Conservation (phyloP, 2,888 invertebrate species). For the Cephus nigrinus region DNA sequence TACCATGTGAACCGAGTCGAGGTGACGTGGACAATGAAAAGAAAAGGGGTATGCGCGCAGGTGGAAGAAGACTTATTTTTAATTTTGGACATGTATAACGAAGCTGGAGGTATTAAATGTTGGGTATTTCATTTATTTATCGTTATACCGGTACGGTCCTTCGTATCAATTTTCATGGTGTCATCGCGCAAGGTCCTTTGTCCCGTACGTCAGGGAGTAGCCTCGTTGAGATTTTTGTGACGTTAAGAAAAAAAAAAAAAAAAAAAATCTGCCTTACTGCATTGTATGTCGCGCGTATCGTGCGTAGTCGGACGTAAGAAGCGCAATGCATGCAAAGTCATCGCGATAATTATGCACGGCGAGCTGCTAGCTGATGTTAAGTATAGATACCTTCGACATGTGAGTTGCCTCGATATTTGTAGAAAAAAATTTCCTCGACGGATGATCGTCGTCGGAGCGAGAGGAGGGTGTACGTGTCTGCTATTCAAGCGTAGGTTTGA, state of each 20-base stretch:
- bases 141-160: background rate
- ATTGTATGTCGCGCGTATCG: background rate
- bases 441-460: conserved; percentile 10
- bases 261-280: background rate
- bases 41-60: background rate
- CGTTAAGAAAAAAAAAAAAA: background rate
- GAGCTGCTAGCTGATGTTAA: conserved; percentile 27
- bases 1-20: background rate
- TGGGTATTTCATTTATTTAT: background rate
- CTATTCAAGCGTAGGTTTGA: conserved; percentile 7
- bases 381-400: conserved; percentile 27
- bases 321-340: conserved; percentile 17
- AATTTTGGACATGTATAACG: background rate
- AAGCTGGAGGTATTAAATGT: background rate
- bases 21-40: background rate
- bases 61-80: background rate
- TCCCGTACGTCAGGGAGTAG: background rate
- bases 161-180: background rate
- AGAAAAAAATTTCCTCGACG: background rate
- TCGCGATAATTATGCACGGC: conserved; percentile 37
- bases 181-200: background rate
- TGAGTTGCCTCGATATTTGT: conserved; percentile 12
- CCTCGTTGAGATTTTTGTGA: background rate
- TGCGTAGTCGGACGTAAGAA: background rate
- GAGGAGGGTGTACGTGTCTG: conserved; percentile 4